These are phyloP conservation scores for Xiphophorus hellerii DNA, from an alignment of 2,113 vertebrate species.

Conservation along the genomic window DNA sequence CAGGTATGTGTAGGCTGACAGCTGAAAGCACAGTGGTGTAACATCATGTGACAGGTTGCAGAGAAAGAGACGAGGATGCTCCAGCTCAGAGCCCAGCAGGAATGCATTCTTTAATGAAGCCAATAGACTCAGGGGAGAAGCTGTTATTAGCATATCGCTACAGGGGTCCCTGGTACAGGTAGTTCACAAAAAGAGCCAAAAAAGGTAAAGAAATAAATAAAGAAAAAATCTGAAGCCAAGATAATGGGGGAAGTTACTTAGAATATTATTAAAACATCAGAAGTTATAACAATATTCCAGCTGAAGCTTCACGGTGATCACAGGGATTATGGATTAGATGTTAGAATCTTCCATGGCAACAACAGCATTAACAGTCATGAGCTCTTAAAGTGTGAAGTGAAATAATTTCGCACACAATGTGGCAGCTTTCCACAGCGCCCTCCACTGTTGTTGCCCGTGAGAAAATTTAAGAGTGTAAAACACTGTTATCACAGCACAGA, in stretches of 20 bases:
- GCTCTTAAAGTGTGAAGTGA: neutral
- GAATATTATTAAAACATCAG: too few species aligned
- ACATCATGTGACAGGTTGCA: constrained; percentile 42
- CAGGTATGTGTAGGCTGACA: constrained; percentile 51
- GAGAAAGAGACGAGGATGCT: constrained; percentile 47
- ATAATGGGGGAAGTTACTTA: too few species aligned
- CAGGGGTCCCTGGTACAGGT: constrained; percentile 4
- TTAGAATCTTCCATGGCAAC: neutral
- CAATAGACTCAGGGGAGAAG: constrained; percentile 42
- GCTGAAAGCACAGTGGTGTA: constrained; percentile 25
- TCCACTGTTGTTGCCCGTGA: constrained; percentile 8
- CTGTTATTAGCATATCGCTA: constrained; percentile 40
- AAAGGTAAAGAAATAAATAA: neutral
- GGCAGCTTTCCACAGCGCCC: neutral
- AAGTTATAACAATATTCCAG: neutral
- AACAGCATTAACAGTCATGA: neutral
- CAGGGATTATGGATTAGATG: neutral
- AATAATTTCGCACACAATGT: neutral
- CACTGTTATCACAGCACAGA: constrained; percentile 36
- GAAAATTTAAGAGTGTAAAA: constrained; percentile 32
- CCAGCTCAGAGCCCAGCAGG: constrained; percentile 41
- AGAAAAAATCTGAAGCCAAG: neutral
- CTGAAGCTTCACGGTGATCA: neutral
- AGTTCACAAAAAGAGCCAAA: neutral
- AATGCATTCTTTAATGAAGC: constrained; percentile 44